Evolutionary conservation across 2,888 invertebrate genomes (phyloP), one percentile per base, ranked within the genome.

Genomic region (Gnatocerus cornutus): DNA sequence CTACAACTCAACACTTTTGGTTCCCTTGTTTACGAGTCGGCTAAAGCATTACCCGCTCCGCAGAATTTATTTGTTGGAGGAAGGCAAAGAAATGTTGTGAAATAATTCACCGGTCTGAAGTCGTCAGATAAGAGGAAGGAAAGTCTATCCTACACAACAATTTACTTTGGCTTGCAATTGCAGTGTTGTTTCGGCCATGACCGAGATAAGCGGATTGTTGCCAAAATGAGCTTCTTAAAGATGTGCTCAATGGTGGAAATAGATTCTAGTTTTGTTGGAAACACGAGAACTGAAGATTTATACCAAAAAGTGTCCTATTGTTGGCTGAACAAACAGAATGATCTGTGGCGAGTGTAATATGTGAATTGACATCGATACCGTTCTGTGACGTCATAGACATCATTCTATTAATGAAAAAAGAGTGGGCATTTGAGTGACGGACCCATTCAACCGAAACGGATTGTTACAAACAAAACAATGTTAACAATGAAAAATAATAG

Each of bases 21-120:
- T 43, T n/a, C 21, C 29, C 37, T 58, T 59, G 59, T 59, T 59
- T 59, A 59, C 59, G 59, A 59, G 48, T 16, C 50, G 13, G 62
- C 48, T 62, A 39, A 62, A 8, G n/a, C 21, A 37, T 9, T 12
- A 37, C 21, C 21, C 21, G 1, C 21, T 21, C 21, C 21, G 21
- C 16, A 50, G 48, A 62, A 50, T 62, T 62, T 50, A 50, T 62
- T 10, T 37, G 50, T 50, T 29, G 30, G 12, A 8, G 59, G 46
- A 46, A 27, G 21, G 43, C 8, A 43, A 43, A 56, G 56, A 59
- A 46, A 46, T 46, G 43, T 45, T 29, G n/a, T 5, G 8, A 29
- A 59, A 45, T 61, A 61, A 48, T 12, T 61, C 58, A 12, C 45
- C 16, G 16, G 46, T 10, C 41, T 50, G 48, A 50, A 50, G 48